phyloP scores from a whole-genome alignment of 2,888 invertebrate genomes.

The Tachystola acroxantha region DNA sequence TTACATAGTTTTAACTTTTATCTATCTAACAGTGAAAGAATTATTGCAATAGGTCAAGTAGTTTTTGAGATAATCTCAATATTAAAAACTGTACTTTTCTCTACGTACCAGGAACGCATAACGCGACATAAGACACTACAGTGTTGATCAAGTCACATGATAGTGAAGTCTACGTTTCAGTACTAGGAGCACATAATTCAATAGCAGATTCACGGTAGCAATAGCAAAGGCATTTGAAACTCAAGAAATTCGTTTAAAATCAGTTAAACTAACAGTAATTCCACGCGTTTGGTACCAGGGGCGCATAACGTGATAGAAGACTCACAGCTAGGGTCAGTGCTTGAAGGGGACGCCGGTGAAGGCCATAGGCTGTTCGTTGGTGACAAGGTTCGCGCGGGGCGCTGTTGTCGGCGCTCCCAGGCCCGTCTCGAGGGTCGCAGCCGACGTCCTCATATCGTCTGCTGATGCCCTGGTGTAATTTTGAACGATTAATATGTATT shows the following conservation, averaged over 20 bases:
- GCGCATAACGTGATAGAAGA: conserved; percentile 14
- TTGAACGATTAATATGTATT: neutral
- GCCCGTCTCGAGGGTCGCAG: conserved; percentile 71
- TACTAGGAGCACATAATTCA: neutral
- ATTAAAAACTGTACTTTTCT: too few relatives aligned
- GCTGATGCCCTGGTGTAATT: conserved; percentile 84
- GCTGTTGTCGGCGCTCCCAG: conserved; percentile 59
- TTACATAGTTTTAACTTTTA: too few relatives aligned
- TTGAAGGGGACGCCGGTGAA: conserved; percentile 82
- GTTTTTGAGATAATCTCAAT: too few relatives aligned
- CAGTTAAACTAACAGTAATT: neutral
- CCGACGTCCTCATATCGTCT: conserved; percentile 88
- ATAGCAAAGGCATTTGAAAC: too few relatives aligned
- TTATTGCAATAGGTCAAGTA: too few relatives aligned
- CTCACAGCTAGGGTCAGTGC: conserved; percentile 33
- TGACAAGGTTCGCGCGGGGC: conserved; percentile 86
- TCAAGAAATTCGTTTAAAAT: too few relatives aligned
- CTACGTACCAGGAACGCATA: conserved; percentile 5
- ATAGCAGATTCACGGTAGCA: neutral
- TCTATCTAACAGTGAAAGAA: too few relatives aligned
- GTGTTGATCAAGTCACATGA: too few relatives aligned
- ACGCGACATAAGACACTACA: neutral
- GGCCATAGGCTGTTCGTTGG: conserved; percentile 89
- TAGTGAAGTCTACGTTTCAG: too few relatives aligned
- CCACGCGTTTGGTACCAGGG: conserved; percentile 1